A percentile compares a stretch with the other conserved stretches of the same genome.
Evolutionary conservation across 2,113 vertebrate species (phyloP).

Genomic region (Rhinichthys klamathensis): DNA sequence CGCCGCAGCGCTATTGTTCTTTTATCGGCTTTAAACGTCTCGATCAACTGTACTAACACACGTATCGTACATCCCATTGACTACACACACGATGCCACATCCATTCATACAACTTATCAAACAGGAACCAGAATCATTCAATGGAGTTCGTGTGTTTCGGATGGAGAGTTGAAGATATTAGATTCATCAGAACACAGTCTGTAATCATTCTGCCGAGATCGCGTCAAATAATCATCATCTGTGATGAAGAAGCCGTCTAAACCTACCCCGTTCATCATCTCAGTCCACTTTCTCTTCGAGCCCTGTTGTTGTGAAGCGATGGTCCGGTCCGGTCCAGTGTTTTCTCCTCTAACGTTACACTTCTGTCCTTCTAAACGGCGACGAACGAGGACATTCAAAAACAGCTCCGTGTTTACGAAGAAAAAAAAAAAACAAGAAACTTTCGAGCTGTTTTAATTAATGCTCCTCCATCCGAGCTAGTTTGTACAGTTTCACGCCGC

Average conservation of each 20-base stretch:
- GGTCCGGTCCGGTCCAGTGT: conserved; percentile 55
- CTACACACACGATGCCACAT: neutral
- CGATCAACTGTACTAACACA: neutral
- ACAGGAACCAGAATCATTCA: neutral
- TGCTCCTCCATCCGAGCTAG: conserved; percentile 61
- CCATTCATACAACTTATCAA: neutral
- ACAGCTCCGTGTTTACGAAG: neutral
- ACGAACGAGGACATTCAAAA: conserved; percentile 29
- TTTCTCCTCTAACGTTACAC: neutral
- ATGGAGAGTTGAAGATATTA: neutral
- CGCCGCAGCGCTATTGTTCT: neutral
- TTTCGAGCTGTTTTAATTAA: conserved; percentile 52
- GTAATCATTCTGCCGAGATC: neutral
- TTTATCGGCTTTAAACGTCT: neutral
- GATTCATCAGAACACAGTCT: neutral
- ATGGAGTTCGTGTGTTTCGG: neutral
- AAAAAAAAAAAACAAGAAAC: conserved; percentile 6
- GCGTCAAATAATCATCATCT: neutral
- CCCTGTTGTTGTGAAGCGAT: conserved; percentile 44
- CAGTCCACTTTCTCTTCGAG: conserved; percentile 71
- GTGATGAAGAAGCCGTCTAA: neutral
- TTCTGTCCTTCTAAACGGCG: conserved; percentile 31
- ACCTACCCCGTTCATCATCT: conserved; percentile 89
- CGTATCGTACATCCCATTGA: neutral
- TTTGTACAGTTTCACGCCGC: conserved; percentile 74